Base-by-base conservation (phyloP, 1,140 invertebrate genomes). In the Cydia amplana region DNA sequence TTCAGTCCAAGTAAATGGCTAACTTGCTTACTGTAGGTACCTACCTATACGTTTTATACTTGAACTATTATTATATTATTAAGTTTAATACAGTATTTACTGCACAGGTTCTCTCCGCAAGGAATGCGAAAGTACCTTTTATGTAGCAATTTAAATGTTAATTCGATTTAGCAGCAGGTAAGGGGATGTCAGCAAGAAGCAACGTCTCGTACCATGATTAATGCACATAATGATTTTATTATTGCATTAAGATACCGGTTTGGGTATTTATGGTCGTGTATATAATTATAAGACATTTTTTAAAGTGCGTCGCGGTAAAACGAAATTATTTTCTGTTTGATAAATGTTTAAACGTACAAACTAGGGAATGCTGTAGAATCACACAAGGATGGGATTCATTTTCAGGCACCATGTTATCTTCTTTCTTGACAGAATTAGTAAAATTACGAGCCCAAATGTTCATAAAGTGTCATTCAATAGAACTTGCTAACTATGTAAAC, bases 101-200 rank as follows among this genome's bases (percentile, higher is more conserved):
- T 9, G 9, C 63, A 6, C 63, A 23, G 63, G 63, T 64, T 64
- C 63, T 20, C 23, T n/a, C 63, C 7, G 6, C 25, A 64, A 64
- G 63, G 63, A 25, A 64, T 64, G 77, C 73, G 75, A 74, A 73
- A 74, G 70, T 67, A 73, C 28, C 73, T 77, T 77, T 74, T 70
- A 74, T 64, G 72, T 64, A 79, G 82, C 79, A 81, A 83, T 85
- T 78, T 85, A 85, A 83, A 83, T 83, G 79, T 83, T 81, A 83
- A 85, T 83, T 74, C 55, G 78, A 78, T 78, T 78, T 82, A 80
- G 76, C 63, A 79, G 74, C 49, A 75, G 51, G 77, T 75, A 72
- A 77, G 77, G 70, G 36, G 72, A 74, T 65, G 73, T 82, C 77
- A 81, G 40, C 51, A 60, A 83, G 80, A 83, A 75, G 77, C 79